These are phyloP conservation scores for Cranoglanis bouderius DNA, from an alignment of 2,113 vertebrate species.

Conservation along the genomic window DNA sequence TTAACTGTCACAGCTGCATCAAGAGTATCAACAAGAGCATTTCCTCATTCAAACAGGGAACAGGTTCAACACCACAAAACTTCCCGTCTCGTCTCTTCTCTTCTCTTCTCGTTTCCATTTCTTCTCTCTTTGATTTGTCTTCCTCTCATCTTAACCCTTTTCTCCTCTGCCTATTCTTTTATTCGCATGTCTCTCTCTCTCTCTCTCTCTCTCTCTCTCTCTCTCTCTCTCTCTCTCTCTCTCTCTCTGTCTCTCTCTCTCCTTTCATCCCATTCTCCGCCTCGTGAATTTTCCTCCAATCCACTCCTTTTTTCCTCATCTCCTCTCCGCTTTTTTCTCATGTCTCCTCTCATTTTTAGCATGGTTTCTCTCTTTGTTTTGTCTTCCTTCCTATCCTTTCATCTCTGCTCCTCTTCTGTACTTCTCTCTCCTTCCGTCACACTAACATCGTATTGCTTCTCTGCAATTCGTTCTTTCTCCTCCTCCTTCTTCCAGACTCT, in stretches of 20 bases:
- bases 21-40: neutral
- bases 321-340: neutral
- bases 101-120: neutral
- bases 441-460: neutral
- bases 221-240: neutral
- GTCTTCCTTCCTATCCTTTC: neutral
- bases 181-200: no score
- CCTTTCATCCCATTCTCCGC: neutral
- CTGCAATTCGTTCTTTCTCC: neutral
- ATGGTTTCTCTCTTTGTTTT: neutral
- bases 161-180: neutral
- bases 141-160: neutral
- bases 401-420: neutral
- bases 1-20: neutral
- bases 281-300: neutral
- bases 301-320: neutral
- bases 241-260: neutral
- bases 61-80: neutral
- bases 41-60: slow-evolving; percentile 14
- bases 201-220: no score
- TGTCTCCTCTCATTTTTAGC: neutral
- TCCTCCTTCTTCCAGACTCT: neutral
- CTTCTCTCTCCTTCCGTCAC: neutral
- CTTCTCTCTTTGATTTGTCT: neutral
- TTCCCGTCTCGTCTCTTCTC: neutral